Base-by-base conservation (phyloP, 2,888 invertebrate genomes). In the Plebejus melissa region DNA sequence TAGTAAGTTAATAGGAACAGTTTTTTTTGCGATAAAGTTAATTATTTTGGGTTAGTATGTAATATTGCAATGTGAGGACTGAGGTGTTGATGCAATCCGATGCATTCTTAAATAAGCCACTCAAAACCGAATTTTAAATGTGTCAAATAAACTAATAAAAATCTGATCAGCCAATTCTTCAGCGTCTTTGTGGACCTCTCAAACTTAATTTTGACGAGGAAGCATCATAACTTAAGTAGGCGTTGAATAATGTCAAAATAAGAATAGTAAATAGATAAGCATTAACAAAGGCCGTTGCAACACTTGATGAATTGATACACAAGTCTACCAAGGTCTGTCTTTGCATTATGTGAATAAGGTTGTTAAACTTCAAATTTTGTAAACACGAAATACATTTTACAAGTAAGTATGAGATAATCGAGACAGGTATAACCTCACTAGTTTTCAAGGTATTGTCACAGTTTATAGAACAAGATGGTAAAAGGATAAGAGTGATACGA, bases 291-390 rank as follows among this genome's bases (percentile, higher is more conserved):
- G 16, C 32, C 13, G 32, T 65, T 65, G 32, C 65, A 65, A 65
- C 13, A 65, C 32, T 65, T 65, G 65, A 65, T 65, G 13, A 36
- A 65, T 65, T 16, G 4, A 65, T 5, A 65, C 32, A 65, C 65
- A 32, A 65, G 0, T 65, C 32, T 0, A 36, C 13, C 65, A 65
- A 65, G 65, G 65, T 65, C 65, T 65, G 65, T 36, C 60, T 36
- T 36, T 36, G 65, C 65, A 65, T 65, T 65, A 60, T 60, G 65
- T 65, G 65, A 65, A 65, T 65, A 65, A 65, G 65, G 32, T 65
- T 65, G 28, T 32, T 60, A 60, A 60, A 60, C 65, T 36, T 65
- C 9, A 65, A 65, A 65, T 32, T 65, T 65, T 36, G 65, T 60
- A 28, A 60, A 28, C 32, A 16, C 11, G 11, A 60, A 4, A 28